Base-by-base conservation (phyloP, 2,797 vertebrate genomes). In the Siniperca scherzeri region DNA sequence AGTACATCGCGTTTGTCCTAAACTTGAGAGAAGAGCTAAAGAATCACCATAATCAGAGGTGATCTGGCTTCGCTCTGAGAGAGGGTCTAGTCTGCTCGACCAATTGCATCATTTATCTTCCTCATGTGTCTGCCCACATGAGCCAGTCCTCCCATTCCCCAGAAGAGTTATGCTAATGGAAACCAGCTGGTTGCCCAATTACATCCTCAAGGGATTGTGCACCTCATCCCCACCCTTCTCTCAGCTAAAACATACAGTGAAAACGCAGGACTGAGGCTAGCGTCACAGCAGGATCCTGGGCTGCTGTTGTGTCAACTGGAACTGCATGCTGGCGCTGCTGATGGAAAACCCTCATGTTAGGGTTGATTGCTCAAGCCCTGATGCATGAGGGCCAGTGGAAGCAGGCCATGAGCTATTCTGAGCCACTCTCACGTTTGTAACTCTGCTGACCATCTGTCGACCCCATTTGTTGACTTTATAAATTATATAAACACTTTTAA, bases 141-240 rank as follows among this genome's bases (percentile, higher is more conserved):
- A 90, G 87, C 87, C 85, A 83, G 89, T 85, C 88, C 87, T 89
- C 88, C 83, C 81, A 44, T 92, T 94, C 88, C 56, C 70, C 74
- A 80, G 84, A 82, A 88, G 88, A 95, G 93, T 92, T 91, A 95
- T 94, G 95, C 78, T 96, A 95, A 96, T 96, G 88, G 85, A 73
- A 96, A 93, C 87, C 96, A 96, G 95, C 95, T 96, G 96, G 89
- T 89, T 89, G 84, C 89, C 75, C 25, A 21, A 76, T 88, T 87
- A 61, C 85, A 93, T 93, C 91, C 90, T 93, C 79, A 38, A 52
- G 86, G 72, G 61, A 27, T 48, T 46, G 27, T 25, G 25, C 72
- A 6, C 79, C 84, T 77, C 78, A 25, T 19, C 67, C 71, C 81
- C 70, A 57, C 81, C 57, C 74, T 36, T 57, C 77, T 42, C 85